Evolutionary conservation across 1,140 invertebrate genomes (phyloP).

Genomic region (Tetragnatha versicolor): DNA sequence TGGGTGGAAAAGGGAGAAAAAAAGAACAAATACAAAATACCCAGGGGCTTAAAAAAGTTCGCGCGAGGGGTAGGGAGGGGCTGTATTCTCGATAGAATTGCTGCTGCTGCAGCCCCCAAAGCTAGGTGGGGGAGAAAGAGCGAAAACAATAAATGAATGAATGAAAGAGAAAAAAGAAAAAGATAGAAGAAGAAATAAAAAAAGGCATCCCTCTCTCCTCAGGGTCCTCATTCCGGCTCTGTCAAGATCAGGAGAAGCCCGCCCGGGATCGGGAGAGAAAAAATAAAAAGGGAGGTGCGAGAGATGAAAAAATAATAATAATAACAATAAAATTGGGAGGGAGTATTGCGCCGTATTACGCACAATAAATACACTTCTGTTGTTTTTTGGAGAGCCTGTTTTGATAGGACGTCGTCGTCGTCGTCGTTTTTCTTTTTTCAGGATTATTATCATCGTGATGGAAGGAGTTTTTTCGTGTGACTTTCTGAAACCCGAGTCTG

Average conservation of each 20-base stretch:
- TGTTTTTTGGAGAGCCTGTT: conserved; percentile 11
- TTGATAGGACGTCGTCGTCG: neutral
- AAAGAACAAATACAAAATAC: conserved; percentile 31
- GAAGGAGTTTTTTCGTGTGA: no score
- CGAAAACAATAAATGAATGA: neutral
- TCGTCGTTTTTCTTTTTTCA: no score
- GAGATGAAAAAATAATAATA: conserved; percentile 41
- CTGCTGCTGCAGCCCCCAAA: conserved; percentile 39
- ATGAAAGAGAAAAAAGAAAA: neutral
- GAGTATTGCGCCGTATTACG: conserved; percentile 11
- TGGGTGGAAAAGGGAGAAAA: neutral
- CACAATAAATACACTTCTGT: conserved; percentile 9
- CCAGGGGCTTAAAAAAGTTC: conserved; percentile 29
- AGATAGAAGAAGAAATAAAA: conserved; percentile 6
- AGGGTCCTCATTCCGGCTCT: conserved; percentile 33
- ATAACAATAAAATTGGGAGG: conserved; percentile 25
- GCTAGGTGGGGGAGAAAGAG: conserved; percentile 38
- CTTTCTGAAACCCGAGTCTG: no score
- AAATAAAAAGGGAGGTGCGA: neutral
- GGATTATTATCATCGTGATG: no score
- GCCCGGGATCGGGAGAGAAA: neutral
- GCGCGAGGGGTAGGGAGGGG: neutral
- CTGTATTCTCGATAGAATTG: conserved; percentile 32
- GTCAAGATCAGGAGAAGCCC: conserved; percentile 42
- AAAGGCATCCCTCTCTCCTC: conserved; percentile 23